Evolutionary conservation across 92 coral and sea anemone species (phyloP), one percentile per base, ranked within the genome.

Genomic region (Virgularia gustaviana): DNA sequence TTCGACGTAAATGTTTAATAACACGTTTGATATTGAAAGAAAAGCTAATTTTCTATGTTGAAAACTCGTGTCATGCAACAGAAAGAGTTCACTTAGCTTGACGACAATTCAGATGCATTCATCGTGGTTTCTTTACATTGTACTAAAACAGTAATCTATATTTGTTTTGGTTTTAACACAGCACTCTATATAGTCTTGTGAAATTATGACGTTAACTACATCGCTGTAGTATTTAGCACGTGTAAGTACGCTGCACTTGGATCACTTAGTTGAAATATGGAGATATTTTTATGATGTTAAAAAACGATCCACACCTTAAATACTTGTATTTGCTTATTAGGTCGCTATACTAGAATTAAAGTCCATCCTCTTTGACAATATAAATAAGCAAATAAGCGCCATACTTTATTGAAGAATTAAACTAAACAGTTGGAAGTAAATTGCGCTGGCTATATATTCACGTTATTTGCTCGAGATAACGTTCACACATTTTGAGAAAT

Each of bases 1-100:
- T 15, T 44, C 34, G 37, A 20, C 49, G 47, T 66, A 44, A 66
- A 66, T 64, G 19, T 64, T 66, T 66, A 66, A 66, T 66, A 52
- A n/a, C 12, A 66, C 49, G 52, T 33, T 66, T 66, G 34, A 37
- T 66, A 32, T 66, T 66, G 49, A 42, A 66, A 47, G 73, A 44
- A 42, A 37, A 42, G 73, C 57, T 66, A 66, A 66, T 66, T 66
- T 66, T n/a, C n/a, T n/a, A n/a, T n/a, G n/a, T n/a, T n/a, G n/a
- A n/a, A n/a, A n/a, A n/a, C n/a, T n/a, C n/a, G n/a, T n/a, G n/a
- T n/a, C n/a, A n/a, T n/a, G n/a, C n/a, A n/a, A n/a, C n/a, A n/a
- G n/a, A n/a, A 60, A 60, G 42, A 60, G 37, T 34, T 60, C 66
- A 60, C 66, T 60, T 60, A 60, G n/a, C n/a, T n/a, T n/a, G n/a